These are phyloP conservation scores for Cranoglanis bouderius DNA, from an alignment of 2,113 vertebrate genomes.

Conservation along the genomic window DNA sequence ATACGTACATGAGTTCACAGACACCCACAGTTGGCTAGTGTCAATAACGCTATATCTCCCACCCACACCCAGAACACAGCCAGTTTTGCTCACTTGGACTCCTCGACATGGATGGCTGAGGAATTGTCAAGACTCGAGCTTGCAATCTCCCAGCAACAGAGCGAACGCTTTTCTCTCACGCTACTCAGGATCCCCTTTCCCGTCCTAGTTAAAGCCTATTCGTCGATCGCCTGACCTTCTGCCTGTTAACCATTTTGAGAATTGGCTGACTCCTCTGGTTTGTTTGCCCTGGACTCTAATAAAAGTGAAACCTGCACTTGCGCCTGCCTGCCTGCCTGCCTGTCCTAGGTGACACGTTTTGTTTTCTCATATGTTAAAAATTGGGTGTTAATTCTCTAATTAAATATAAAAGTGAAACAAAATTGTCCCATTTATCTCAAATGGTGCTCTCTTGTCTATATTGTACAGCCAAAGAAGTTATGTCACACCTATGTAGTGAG, in stretches of 20 bases:
- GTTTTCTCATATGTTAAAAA: background rate
- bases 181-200: background rate
- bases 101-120: background rate
- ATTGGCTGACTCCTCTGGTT: background rate
- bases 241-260: background rate
- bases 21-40: background rate
- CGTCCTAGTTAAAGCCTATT: background rate
- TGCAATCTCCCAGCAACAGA: background rate
- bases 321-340: background rate
- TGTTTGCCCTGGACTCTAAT: background rate
- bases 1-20: no score
- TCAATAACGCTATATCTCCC: background rate
- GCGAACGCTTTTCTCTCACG: background rate
- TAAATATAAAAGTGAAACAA: background rate
- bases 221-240: background rate
- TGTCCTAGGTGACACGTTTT: background rate
- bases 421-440: background rate
- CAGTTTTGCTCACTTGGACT: background rate
- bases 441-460: background rate
- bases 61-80: background rate
- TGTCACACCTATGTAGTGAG: background rate
- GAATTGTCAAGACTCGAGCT: background rate
- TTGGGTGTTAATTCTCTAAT: background rate
- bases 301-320: background rate
- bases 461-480: background rate